These are phyloP conservation scores for Drosophila aff. DNA, from an alignment of 1,140 invertebrate genomes.

Conservation along the genomic window DNA sequence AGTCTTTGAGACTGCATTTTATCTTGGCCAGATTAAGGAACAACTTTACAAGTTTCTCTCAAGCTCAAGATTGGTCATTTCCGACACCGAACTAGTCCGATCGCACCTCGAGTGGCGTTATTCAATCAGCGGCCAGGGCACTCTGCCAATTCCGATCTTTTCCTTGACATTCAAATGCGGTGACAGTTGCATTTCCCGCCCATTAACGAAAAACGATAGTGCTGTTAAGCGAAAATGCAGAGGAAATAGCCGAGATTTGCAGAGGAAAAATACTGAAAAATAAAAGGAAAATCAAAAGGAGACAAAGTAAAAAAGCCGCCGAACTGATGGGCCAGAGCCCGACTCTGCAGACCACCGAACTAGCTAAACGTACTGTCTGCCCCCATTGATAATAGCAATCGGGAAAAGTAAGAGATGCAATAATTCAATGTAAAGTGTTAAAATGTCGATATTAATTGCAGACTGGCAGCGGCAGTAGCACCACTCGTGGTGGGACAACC, in stretches of 20 bases:
- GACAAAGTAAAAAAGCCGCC: constrained; percentile 28
- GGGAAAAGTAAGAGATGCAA: constrained; percentile 76
- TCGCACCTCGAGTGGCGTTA: constrained; percentile 44
- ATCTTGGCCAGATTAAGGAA: constrained; percentile 8
- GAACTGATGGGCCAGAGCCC: constrained; percentile 15
- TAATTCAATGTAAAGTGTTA: constrained; percentile 82
- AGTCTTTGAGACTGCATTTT: not conserved
- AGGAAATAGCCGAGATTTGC: constrained; percentile 53
- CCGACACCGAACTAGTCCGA: constrained; percentile 39
- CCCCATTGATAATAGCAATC: constrained; percentile 78
- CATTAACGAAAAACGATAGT: constrained; percentile 57
- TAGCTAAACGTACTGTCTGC: constrained; percentile 55
- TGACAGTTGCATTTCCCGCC: constrained; percentile 65
- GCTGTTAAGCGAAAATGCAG: constrained; percentile 36
- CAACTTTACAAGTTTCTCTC: constrained; percentile 5
- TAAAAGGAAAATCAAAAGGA: constrained; percentile 7
- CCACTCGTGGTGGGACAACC: constrained; percentile 18
- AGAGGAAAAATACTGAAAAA: constrained; percentile 22
- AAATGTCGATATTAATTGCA: constrained; percentile 84
- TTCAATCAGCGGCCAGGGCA: constrained; percentile 34
- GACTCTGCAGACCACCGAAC: constrained; percentile 42
- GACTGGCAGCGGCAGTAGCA: constrained; percentile 42
- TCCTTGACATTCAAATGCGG: constrained; percentile 42
- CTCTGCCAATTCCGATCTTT: constrained; percentile 18
- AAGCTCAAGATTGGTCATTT: constrained; percentile 23